Percentiles rank a stretch among this genome's conserved stretches.
Evolutionary conservation across 1,140 invertebrate genomes (phyloP).

Genomic region (Arctopsyche grandis): DNA sequence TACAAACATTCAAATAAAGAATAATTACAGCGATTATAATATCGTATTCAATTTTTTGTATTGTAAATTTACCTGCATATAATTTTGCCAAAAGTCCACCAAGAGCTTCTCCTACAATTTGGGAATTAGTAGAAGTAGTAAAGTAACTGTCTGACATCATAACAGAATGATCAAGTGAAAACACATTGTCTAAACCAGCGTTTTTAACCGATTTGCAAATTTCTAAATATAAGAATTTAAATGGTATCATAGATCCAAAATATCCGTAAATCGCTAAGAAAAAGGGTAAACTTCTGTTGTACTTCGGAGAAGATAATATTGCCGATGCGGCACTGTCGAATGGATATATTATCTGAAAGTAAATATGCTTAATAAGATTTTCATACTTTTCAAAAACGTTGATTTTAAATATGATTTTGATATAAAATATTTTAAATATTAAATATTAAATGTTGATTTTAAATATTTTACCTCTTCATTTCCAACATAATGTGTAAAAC

Average conservation of each 20-base stretch:
- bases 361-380: not conserved
- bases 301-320: not conserved
- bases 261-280: not conserved
- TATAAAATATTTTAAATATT: no score
- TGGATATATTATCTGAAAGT: not conserved
- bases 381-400: no score
- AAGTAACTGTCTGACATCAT: conserved; percentile 60
- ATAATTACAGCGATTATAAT: not conserved
- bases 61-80: no score
- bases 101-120: conserved; percentile 59
- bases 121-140: conserved; percentile 58
- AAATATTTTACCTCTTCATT: not conserved
- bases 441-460: not conserved
- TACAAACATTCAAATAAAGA: not conserved
- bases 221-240: not conserved
- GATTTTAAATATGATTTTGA: no score
- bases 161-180: conserved; percentile 59
- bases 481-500: not conserved
- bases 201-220: not conserved
- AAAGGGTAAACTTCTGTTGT: not conserved
- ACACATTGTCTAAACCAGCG: conserved; percentile 56
- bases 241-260: not conserved
- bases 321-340: not conserved
- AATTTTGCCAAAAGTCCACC: conserved; percentile 57
- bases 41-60: conserved; percentile 54